These are phyloP conservation scores for Acanthoscelides obtectus DNA, from an alignment of 2,888 invertebrate genomes.

Conservation along the genomic window DNA sequence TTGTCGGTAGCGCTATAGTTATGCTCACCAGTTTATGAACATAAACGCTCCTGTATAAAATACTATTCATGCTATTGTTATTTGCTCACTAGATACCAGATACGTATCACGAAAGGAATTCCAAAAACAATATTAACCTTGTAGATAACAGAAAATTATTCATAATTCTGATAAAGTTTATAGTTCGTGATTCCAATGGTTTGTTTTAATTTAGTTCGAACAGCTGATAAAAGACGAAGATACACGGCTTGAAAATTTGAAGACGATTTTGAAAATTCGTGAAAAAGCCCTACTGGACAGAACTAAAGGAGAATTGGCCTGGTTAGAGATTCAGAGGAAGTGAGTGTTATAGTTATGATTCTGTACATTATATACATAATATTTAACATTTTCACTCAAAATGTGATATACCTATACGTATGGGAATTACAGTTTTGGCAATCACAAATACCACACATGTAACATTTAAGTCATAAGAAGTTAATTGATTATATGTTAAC, in stretches of 20 bases:
- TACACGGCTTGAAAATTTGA: constrained; percentile 60
- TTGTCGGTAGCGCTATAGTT: no score
- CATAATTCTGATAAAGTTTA: neutral
- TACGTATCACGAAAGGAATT: neutral
- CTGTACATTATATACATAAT: no score
- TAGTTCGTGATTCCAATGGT: neutral
- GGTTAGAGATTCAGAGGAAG: constrained; percentile 63
- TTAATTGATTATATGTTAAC: no score
- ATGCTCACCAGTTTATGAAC: no score
- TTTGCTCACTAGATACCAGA: neutral
- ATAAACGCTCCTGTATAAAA: neutral
- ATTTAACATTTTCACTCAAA: no score
- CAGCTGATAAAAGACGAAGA: constrained; percentile 66
- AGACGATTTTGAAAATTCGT: constrained; percentile 59
- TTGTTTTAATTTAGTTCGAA: constrained; percentile 46
- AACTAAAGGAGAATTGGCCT: constrained; percentile 60
- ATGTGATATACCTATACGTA: no score
- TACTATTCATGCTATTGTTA: neutral
- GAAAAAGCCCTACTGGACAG: constrained; percentile 64
- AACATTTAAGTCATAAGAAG: no score
- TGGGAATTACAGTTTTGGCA: no score
- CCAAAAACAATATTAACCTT: neutral
- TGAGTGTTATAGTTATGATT: constrained; percentile 10
- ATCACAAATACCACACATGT: no score
- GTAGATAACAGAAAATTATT: neutral